Base-by-base conservation (phyloP, 2,113 vertebrate genomes). In the Willisornis vidua region DNA sequence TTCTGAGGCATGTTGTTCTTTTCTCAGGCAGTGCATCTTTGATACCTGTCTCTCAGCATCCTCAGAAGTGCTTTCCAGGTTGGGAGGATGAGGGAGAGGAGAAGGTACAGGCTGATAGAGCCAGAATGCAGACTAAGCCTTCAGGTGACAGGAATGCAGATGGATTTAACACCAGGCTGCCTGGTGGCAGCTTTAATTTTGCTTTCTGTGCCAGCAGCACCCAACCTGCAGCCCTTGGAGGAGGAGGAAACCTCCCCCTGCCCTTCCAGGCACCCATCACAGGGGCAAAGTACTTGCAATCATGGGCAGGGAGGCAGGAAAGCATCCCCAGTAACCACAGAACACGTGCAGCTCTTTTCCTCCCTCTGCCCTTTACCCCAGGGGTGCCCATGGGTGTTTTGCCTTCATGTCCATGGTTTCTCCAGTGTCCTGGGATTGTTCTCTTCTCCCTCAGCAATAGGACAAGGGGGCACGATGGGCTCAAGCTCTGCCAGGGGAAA, bases 21-120 rank as follows among this genome's bases (percentile, higher is more conserved):
- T 88, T 87, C 85, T 83, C n/a, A 96, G 87, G 73, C 87, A 68
- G 8, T 10, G 78, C 72, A 75, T 95, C 94, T 93, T 97, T 94
- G 91, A 92, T 96, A 93, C 84, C 59, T 63, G 85, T 80, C 70
- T 77, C 90, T 89, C 51, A 48, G 74, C 82, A 90, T 33, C 88
- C 87, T 97, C 87, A 67, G 95, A 97, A 97, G 88, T 92, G 78
- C 81, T 96, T 97, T 93, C 94, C 73, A 90, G 79, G 95, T 93
- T 95, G 87, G 71, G 39, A 75, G 94, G 89, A 95, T 86, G 92
- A 95, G 85, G 94, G 86, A 61, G 82, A 59, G 85, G 58, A 67
- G 71, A 95, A 85, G 89, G 82, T 80, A 92, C 85, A 2, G 49
- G 90, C 91, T 96, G 80, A 93, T 96, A 96, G 95, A 96, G 87